Percentiles rank a stretch among this genome's conserved stretches.
phyloP scores from a whole-genome alignment of 2,888 invertebrate genomes.

The Serripes groenlandicus region DNA sequence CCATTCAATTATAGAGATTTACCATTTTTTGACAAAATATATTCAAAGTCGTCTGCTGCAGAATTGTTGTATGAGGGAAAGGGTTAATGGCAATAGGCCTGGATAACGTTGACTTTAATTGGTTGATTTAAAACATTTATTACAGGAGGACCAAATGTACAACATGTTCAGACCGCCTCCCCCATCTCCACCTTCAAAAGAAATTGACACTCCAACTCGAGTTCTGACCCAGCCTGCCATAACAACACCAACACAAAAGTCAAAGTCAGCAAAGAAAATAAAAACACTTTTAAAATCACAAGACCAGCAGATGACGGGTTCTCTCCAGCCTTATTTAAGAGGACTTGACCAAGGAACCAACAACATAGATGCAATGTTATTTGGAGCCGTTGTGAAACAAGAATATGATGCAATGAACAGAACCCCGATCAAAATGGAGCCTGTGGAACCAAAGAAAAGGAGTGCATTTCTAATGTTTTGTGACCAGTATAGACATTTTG shows the following conservation, averaged over 20 bases:
- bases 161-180: conserved; percentile 65
- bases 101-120: too few species aligned
- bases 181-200: conserved; percentile 24
- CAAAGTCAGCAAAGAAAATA: conserved; percentile 58
- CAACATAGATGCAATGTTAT: conserved; percentile 32
- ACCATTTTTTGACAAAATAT: too few species aligned
- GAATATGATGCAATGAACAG: not conserved
- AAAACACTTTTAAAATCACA: conserved; percentile 51
- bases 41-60: too few species aligned
- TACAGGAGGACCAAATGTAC: conserved; percentile 80
- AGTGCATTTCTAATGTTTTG: conserved; percentile 82
- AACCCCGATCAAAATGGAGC: conserved; percentile 34
- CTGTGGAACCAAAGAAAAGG: conserved; percentile 76
- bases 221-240: not conserved
- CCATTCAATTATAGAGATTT: too few species aligned
- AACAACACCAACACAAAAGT: conserved; percentile 33
- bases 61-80: too few species aligned
- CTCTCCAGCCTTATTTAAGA: conserved; percentile 68
- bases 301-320: conserved; percentile 57
- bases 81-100: too few species aligned
- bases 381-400: conserved; percentile 70
- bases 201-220: not conserved
- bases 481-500: conserved; percentile 77
- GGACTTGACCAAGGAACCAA: not conserved
- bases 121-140: too few species aligned